Evolutionary conservation across 2,113 vertebrate genomes (phyloP).

Genomic region (Prionailurus viverrinus): DNA sequence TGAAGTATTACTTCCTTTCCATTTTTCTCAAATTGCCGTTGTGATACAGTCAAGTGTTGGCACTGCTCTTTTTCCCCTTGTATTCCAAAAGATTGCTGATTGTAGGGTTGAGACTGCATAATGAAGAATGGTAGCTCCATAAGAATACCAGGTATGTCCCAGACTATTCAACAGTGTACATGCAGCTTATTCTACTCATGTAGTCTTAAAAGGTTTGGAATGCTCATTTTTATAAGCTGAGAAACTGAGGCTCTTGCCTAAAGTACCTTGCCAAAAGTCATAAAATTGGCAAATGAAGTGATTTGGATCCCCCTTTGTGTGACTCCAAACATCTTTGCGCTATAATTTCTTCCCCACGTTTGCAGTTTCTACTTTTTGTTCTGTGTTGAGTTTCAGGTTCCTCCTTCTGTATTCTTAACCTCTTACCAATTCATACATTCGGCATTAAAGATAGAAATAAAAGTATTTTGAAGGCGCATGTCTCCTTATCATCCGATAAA

Average conservation of each 20-base stretch:
- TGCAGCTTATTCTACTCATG: not conserved
- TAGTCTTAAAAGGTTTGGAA: not conserved
- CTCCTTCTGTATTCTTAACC: not conserved
- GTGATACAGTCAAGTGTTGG: not conserved
- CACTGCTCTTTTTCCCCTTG: not conserved
- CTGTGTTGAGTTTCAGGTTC: not conserved
- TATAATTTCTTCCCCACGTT: not conserved
- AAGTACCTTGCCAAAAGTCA: not conserved
- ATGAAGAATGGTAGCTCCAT: not conserved
- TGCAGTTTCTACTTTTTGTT: constrained; percentile 11
- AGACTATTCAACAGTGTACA: not conserved
- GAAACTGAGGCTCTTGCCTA: not conserved
- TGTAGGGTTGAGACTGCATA: not conserved
- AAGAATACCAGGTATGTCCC: not conserved
- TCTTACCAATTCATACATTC: not conserved
- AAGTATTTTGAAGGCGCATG: not conserved
- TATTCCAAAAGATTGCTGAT: not conserved
- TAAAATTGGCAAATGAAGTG: not conserved
- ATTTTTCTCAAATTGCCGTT: not conserved
- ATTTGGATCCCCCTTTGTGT: not conserved
- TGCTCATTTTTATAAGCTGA: not conserved
- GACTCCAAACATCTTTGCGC: not conserved
- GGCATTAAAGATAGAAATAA: constrained; percentile 2
- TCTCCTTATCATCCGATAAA: constrained; percentile 3
- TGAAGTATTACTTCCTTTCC: not conserved